phyloP scores from a whole-genome alignment of 2,797 vertebrate species.

The Gymnodraco acuticeps region DNA sequence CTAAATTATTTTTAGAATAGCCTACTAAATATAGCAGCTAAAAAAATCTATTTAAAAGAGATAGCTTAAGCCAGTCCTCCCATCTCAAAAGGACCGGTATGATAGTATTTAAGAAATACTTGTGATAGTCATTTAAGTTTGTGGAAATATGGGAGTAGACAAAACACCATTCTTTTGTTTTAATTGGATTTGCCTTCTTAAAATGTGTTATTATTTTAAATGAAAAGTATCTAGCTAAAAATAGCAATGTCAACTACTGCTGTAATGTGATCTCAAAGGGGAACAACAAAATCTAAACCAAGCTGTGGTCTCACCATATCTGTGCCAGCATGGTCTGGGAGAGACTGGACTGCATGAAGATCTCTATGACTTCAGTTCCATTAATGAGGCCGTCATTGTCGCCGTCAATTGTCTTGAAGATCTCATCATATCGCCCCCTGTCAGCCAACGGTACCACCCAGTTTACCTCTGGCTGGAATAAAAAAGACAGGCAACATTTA shows the following conservation, averaged over 20 bases:
- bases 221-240: too few relatives aligned
- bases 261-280: too few relatives aligned
- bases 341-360: slow-evolving; percentile 96
- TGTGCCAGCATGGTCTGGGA: slow-evolving; percentile 94
- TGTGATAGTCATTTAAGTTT: background rate
- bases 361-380: slow-evolving; percentile 95
- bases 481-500: slow-evolving; percentile 3
- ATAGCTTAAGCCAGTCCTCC: background rate
- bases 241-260: too few relatives aligned
- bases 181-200: too few relatives aligned
- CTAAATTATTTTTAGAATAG: background rate
- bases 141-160: background rate
- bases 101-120: background rate
- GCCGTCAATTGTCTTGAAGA: slow-evolving; percentile 92
- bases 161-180: too few relatives aligned
- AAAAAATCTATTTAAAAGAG: background rate
- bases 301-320: slow-evolving; percentile 90
- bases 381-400: slow-evolving; percentile 93
- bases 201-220: too few relatives aligned
- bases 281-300: background rate
- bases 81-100: background rate
- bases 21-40: background rate
- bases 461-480: slow-evolving; percentile 76
- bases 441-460: slow-evolving; percentile 95
- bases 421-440: slow-evolving; percentile 91